A percentile compares a stretch with the other conserved stretches of the same genome.
Evolutionary conservation across 1,140 invertebrate species (phyloP).

Genomic region (Aphaenogaster rudis): DNA sequence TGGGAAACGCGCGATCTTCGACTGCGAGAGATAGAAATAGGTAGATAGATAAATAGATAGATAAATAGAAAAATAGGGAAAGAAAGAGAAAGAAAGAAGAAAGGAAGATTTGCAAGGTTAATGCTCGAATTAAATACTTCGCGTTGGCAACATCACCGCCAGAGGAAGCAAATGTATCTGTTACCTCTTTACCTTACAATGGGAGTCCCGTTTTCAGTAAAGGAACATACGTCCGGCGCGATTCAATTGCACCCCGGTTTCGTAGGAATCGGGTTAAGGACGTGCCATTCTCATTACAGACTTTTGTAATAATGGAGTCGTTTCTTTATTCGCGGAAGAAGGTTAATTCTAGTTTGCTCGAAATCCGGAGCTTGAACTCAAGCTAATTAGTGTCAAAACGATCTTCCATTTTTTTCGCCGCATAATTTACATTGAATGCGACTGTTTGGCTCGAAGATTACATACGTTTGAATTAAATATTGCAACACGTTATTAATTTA

Average conservation of each 20-base stretch:
- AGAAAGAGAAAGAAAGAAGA: neutral
- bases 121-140: slow-evolving; percentile 36
- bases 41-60: neutral
- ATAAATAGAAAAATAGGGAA: neutral
- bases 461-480: neutral
- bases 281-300: slow-evolving; percentile 41
- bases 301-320: slow-evolving; percentile 54
- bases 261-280: slow-evolving; percentile 58
- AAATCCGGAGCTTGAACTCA: slow-evolving; percentile 29
- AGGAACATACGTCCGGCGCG: slow-evolving; percentile 36
- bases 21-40: neutral
- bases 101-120: slow-evolving; percentile 8
- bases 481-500: neutral
- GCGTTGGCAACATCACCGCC: neutral
- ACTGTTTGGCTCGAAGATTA: neutral
- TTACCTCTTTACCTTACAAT: slow-evolving; percentile 19
- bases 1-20: neutral
- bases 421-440: neutral
- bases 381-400: slow-evolving; percentile 37
- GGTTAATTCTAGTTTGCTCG: slow-evolving; percentile 31
- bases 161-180: slow-evolving; percentile 23
- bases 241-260: slow-evolving; percentile 39
- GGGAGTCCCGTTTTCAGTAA: slow-evolving; percentile 41
- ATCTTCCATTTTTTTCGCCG: neutral
- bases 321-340: slow-evolving; percentile 53